phyloP scores from a whole-genome alignment of 64 coral and sea anemone species.

The Stichodactyla helianthus region DNA sequence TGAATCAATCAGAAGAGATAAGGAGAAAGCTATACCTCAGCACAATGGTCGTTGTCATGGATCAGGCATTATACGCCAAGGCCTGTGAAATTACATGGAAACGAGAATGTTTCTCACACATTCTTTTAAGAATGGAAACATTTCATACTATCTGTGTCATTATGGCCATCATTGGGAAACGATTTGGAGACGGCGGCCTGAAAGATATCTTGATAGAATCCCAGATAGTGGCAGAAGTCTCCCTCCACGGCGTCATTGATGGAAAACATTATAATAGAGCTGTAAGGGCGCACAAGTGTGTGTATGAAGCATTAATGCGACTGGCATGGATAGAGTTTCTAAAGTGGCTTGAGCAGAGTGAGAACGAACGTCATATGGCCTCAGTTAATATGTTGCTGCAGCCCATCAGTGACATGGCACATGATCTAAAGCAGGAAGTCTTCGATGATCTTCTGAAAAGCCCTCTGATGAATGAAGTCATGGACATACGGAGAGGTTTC shows the following conservation, averaged over 20 bases:
- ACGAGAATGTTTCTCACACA: too few species aligned
- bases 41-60: slow-evolving; percentile 15
- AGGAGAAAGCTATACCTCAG: not conserved
- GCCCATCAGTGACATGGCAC: slow-evolving; percentile 8
- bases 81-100: too few species aligned
- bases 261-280: slow-evolving; percentile 56
- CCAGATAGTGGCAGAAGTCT: too few species aligned
- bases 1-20: not conserved
- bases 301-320: slow-evolving; percentile 38
- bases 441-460: slow-evolving; percentile 1
- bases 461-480: not conserved
- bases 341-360: slow-evolving; percentile 26
- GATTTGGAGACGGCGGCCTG: slow-evolving; percentile 26
- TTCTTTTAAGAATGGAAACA: too few species aligned
- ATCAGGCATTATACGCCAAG: too few species aligned
- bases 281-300: slow-evolving; percentile 42
- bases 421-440: slow-evolving; percentile 13
- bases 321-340: slow-evolving; percentile 35
- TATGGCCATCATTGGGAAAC: too few species aligned
- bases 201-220: too few species aligned
- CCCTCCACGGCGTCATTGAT: slow-evolving; percentile 25
- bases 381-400: not conserved
- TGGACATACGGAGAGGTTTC: slow-evolving; percentile 1
- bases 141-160: too few species aligned
- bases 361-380: not conserved